Base-by-base conservation (phyloP, 2,113 vertebrate species). In the Pygoscelis adeliae region DNA sequence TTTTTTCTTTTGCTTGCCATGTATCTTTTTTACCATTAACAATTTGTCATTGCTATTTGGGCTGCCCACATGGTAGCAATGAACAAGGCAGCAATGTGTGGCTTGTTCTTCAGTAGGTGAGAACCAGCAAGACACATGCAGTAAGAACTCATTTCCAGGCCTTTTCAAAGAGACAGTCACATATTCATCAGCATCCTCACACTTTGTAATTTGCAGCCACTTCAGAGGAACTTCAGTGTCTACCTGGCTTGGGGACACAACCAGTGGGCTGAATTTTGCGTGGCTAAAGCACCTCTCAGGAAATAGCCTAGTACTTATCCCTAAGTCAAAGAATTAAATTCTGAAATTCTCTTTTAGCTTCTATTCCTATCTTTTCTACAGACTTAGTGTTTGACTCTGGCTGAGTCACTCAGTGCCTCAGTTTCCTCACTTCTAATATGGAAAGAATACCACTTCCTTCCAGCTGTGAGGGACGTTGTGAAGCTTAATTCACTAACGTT, bases 21-120 rank as follows among this genome's bases (percentile, higher is more conserved):
- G 13, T 72, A 65, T 92, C 34, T 66, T 74, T 82, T 72, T 65
- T 72, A 20, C 53, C 70, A 62, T 91, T 93, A 90, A 55, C 62
- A 77, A 67, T 90, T 97, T 96, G 89, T 91, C 82, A 73, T 87
- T 66, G 20, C 74, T 83, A 55, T 83, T 81, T 66, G 88, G 74
- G 79, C 81, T 88, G 71, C 63, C 83, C 62, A 62, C 83, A 82
- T 95, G 94, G 62, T 93, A 70, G 87, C 74, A 96, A 83, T 66
- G 62, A 95, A 74, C 59, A 70, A 6, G 12, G 59, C 76, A 96
- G 72, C 61, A 78, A 50, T 5, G 1, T 82, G 77, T 72, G 40
- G 32, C 83, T 89, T 93, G 52, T 69, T 91, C 70, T 73, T 84
- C 38, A 53, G 26, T 42, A 25, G 58, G 77, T 69, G 81, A 83